Base-by-base conservation (phyloP, 2,113 vertebrate species). In the Gnathonemus echidnorhynchus region DNA sequence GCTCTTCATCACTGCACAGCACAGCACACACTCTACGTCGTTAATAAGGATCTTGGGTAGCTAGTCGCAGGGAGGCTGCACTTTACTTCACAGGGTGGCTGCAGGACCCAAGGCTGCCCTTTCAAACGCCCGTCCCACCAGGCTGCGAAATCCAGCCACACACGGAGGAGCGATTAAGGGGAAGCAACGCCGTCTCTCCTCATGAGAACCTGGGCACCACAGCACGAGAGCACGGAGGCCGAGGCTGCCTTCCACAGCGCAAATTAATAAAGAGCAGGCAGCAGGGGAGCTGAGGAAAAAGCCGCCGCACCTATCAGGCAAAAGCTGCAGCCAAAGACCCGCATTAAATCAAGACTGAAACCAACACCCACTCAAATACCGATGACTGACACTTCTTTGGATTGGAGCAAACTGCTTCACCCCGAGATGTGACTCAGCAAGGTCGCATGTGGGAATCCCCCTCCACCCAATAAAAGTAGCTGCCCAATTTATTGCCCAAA, bases 51-150 rank as follows among this genome's bases (percentile, higher is more conserved):
- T 84, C 80, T 84, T 2, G 6, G 3, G 42, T 39, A 84, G 80
- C 15, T 45, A 46, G 77, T 46, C 13, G 11, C 80, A 45, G 35
- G 11, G 42, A 84, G 24, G 58, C 49, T 13, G 49, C 11, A 50
- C 11, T 49, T 49, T 49, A 49, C 48, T 42, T 86, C 48, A 86
- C 17, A 21, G 45, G 48, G 42, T 86, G 42, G 10, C 48, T 49
- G n/a, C 45, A 48, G 48, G 84, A 86, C 48, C 46, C 1, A 88
- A 92, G 93, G 85, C 90, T 91, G 90, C 92, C 92, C 91, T 93
- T 93, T 91, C 77, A 88, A 92, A 90, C 56, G 88, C 89, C 90
- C 27, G 3, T 86, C 87, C 53, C 80, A 24, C 88, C 89, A 87
- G 88, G 86, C 21, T 56, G 24, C 5, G 5, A 62, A 70, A 89